Conservation (phyloP, 2,888 invertebrate species). For the Rutpela maculata region DNA sequence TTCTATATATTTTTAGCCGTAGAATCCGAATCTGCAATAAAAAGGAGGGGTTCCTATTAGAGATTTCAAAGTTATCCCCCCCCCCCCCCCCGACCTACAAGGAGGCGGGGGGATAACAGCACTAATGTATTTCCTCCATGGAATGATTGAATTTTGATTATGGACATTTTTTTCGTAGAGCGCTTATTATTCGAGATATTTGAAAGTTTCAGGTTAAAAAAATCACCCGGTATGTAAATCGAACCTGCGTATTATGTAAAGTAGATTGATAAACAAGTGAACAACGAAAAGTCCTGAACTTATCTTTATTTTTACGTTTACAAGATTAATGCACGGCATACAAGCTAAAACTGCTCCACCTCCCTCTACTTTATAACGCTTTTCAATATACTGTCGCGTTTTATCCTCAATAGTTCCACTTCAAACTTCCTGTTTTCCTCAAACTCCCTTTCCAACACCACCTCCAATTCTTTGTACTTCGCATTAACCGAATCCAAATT, state of each 20-base stretch:
- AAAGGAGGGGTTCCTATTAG: too few species aligned
- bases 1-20: too few species aligned
- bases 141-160: too few species aligned
- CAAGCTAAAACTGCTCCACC: background rate
- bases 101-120: too few species aligned
- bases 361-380: conserved; percentile 37
- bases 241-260: conserved; percentile 5
- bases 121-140: too few species aligned
- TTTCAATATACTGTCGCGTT: conserved; percentile 65
- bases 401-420: conserved; percentile 64
- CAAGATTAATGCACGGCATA: background rate
- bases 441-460: conserved; percentile 62
- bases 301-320: background rate
- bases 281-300: background rate
- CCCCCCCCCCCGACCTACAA: too few species aligned
- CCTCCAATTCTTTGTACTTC: conserved; percentile 64
- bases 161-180: too few species aligned
- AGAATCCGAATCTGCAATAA: too few species aligned
- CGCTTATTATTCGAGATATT: too few species aligned
- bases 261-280: background rate
- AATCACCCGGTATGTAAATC: too few species aligned
- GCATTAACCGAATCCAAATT: conserved; percentile 47
- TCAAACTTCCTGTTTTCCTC: conserved; percentile 67
- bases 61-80: too few species aligned
- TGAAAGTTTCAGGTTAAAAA: too few species aligned